phyloP scores from a whole-genome alignment of 2,113 vertebrate genomes.

The Spermophilus dauricus region DNA sequence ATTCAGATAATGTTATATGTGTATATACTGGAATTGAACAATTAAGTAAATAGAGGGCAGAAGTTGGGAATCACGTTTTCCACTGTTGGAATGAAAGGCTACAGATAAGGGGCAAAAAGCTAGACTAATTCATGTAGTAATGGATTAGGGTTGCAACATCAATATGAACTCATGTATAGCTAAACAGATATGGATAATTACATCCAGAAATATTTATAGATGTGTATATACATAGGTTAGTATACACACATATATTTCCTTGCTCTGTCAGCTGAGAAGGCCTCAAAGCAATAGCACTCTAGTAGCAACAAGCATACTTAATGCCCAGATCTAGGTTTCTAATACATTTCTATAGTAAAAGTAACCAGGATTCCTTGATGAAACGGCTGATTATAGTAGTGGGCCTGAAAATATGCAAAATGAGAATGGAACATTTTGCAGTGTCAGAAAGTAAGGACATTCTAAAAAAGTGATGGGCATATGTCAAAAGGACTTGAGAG shows the following conservation, averaged over 20 bases:
- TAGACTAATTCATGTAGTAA: constrained; percentile 18
- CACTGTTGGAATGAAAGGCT: constrained; percentile 23
- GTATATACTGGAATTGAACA: background rate
- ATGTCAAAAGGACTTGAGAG: constrained; percentile 16
- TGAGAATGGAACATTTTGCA: constrained; percentile 44
- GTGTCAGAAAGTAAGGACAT: background rate
- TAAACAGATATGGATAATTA: constrained; percentile 48
- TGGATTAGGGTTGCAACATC: constrained; percentile 26
- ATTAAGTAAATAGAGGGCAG: constrained; percentile 42
- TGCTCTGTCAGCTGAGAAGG: constrained; percentile 37
- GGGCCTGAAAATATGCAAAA: background rate
- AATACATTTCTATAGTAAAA: constrained; percentile 46
- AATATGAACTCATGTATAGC: constrained; percentile 42
- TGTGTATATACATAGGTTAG: constrained; percentile 2
- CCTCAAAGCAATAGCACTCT: constrained; percentile 40
- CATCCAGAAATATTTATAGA: constrained; percentile 27
- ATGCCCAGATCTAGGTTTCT: constrained; percentile 4
- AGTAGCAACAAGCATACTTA: background rate
- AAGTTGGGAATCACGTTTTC: constrained; percentile 29
- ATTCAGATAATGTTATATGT: background rate
- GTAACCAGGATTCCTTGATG: background rate
- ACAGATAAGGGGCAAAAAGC: constrained; percentile 9
- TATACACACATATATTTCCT: constrained; percentile 53
- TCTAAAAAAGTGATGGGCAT: background rate
- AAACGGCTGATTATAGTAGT: constrained; percentile 31